Evolutionary conservation across 2,888 invertebrate genomes (phyloP), one percentile per base, ranked within the genome.

Genomic region (Spatulosminthurus flaviceps): DNA sequence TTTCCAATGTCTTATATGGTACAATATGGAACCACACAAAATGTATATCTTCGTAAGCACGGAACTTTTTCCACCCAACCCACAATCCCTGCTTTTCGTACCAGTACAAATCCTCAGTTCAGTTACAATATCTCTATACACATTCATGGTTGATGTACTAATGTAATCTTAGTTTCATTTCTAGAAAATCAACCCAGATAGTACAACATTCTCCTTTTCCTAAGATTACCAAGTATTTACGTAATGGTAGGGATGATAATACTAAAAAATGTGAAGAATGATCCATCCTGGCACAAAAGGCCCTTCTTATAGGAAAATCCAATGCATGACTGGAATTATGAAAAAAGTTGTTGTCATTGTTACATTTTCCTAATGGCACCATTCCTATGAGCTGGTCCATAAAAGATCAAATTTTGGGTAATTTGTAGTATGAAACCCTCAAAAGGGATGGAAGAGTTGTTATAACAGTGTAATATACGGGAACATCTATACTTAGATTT

Each of bases 271-370:
- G 51, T 19, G 51, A 51, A 19, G n/a, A 19, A 51, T 13, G 51
- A 51, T 51, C 9, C 2, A 51, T 1, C 5, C n/a, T 19, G 16
- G n/a, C 51, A 51, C n/a, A 51, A 51, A 51, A 2, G 19, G 51
- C 1, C 1, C 9, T 4, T 9, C 1, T 19, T 9, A 19, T 51
- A 51, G 1, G 51, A 51, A 51, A 11, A 16, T n/a, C 9, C 16
- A 51, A 51, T 51, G 51, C 51, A 51, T 51, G 51, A 51, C 51
- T 51, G 16, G 51, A 51, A 51, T 51, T 51, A 51, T 51, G 51
- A 16, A 16, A 51, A 16, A 51, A 51, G 51, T 2, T 51, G 51
- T 19, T 51, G n/a, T 19, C 51, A 51, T 51, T 51, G 51, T 51
- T 4, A 51, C 16, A 19, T 51, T 51, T 51, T 11, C 51, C 9